Percentiles rank a stretch among this genome's conserved stretches.
These are phyloP conservation scores for Mizuhopecten yessoensis DNA, from an alignment of 1,140 invertebrate genomes.

Conservation along the genomic window DNA sequence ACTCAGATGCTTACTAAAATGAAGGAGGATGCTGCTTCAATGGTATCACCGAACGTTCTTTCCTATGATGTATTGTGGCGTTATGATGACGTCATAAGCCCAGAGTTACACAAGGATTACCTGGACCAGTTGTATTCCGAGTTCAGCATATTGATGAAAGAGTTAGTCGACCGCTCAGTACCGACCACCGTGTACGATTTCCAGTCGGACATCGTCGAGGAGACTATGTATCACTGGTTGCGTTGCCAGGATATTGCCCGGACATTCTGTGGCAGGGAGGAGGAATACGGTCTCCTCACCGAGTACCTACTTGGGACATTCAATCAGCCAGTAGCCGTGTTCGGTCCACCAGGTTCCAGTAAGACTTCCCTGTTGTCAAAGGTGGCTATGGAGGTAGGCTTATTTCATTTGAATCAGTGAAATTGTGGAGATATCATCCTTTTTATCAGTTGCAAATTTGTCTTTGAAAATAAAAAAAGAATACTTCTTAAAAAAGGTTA, in stretches of 20 bases:
- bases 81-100: conserved; percentile 79
- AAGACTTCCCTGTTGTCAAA: conserved; percentile 80
- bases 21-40: conserved; percentile 62
- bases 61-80: conserved; percentile 79
- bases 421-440: no score
- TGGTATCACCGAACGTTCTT: conserved; percentile 69
- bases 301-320: conserved; percentile 91
- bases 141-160: conserved; percentile 62
- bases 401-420: no score
- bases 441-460: conserved; percentile 85
- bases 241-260: conserved; percentile 64
- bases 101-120: conserved; percentile 77
- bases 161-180: conserved; percentile 72
- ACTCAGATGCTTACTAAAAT: conserved; percentile 68
- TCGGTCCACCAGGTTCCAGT: conserved; percentile 76
- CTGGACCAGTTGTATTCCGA: conserved; percentile 69
- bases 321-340: conserved; percentile 86
- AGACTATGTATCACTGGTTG: conserved; percentile 72
- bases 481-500: no score
- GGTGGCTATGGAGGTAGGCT: conserved; percentile 86
- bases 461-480: no score
- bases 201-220: conserved; percentile 66
- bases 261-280: conserved; percentile 93
- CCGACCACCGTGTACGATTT: conserved; percentile 59
- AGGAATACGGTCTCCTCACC: conserved; percentile 90